phyloP scores from a whole-genome alignment of 2,888 invertebrate species.

The Chironomus tentans region DNA sequence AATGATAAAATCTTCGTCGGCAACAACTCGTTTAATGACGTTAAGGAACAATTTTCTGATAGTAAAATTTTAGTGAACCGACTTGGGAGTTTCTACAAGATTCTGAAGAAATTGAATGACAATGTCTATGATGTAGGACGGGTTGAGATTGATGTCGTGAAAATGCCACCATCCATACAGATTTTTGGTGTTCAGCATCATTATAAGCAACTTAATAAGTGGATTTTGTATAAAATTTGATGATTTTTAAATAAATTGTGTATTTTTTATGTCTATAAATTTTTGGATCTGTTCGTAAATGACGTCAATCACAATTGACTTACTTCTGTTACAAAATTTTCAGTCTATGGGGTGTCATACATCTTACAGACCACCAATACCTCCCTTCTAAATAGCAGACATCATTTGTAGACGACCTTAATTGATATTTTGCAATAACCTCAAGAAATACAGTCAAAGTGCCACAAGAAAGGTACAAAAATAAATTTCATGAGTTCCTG shows the following conservation, averaged over 20 bases:
- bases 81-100: not conserved
- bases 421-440: too few species aligned
- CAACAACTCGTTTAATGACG: not conserved
- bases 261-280: not conserved
- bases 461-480: too few species aligned
- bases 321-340: too few species aligned
- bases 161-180: not conserved
- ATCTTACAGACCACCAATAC: too few species aligned
- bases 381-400: too few species aligned
- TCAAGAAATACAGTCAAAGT: too few species aligned
- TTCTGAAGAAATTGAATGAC: not conserved
- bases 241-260: not conserved
- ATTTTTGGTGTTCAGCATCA: slow-evolving; percentile 1
- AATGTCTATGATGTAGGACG: not conserved
- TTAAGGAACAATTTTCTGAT: not conserved
- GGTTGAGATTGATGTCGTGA: not conserved
- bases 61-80: not conserved
- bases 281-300: too few species aligned
- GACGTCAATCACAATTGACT: too few species aligned
- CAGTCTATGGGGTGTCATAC: too few species aligned
- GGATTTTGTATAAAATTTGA: slow-evolving; percentile 4
- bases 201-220: not conserved
- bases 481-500: too few species aligned
- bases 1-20: slow-evolving; percentile 11
- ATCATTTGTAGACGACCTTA: too few species aligned